Base-by-base conservation (phyloP, 2,888 invertebrate genomes). In the Horisme vitalbata region DNA sequence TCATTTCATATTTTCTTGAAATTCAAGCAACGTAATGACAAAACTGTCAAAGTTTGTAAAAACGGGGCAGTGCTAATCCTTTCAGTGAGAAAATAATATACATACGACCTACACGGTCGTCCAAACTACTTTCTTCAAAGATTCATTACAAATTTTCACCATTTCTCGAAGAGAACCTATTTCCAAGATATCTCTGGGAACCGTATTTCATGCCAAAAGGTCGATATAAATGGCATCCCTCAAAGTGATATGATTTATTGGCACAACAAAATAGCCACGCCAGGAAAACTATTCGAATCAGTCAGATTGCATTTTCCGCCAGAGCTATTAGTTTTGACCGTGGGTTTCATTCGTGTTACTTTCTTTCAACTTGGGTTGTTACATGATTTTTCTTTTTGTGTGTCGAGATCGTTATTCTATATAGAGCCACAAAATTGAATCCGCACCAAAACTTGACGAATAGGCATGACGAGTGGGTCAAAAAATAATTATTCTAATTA, bases 211-310 rank as follows among this genome's bases (percentile, higher is more conserved):
- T 38, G 43, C 37, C 43, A 43, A 38, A 44, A 43, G 4, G 24
- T 18, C 31, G 23, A 49, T 39, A 44, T 24, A 48, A 48, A 48
- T 41, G 32, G 15, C 18, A 33, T 36, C 36, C 33, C 30, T 43
- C 45, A 20, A 13, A 31, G 13, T 14, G 34, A 27, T 34, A 49
- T 37, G 47, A 54, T 50, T 50, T 50, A 54, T 47, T 18, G 33
- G 10, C 12, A 20, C 38, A 27, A 35, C 50, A 38, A 43, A 49
- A 48, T 34, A 45, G 31, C 18, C 23, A 18, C 8, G 14, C 18
- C 2, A 28, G 30, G 36, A 21, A 41, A 48, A 43, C 47, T 48
- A 38, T 43, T 38, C 15, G 36, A 41, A 41, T 32, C 46, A 32
- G 41, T 32, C 31, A 32, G 46, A 33, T 47, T 47, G 32, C 47